Conservation (phyloP, 2,797 vertebrate genomes). For the Acipenser oxyrinchus region DNA sequence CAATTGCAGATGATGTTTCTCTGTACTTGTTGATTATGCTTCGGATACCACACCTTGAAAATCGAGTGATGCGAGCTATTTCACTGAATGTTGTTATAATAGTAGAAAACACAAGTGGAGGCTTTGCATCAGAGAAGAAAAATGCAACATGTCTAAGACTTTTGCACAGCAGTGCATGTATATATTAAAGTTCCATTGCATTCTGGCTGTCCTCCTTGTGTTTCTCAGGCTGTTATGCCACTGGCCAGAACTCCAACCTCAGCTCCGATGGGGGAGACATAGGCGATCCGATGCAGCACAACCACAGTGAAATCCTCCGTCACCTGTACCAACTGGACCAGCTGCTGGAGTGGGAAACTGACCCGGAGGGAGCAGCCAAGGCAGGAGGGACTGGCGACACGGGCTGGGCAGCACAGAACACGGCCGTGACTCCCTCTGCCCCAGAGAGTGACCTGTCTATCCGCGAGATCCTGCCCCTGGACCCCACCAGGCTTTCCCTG, state of each 20-base stretch:
- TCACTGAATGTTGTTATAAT: no score
- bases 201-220: background rate
- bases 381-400: background rate
- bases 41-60: no score
- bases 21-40: no score
- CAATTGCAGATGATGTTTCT: no score
- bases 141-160: no score
- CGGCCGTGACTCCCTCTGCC: background rate
- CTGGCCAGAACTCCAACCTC: no score
- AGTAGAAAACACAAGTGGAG: no score
- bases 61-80: no score
- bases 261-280: background rate
- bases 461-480: slow-evolving; percentile 10
- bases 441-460: slow-evolving; percentile 11
- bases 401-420: slow-evolving; percentile 1
- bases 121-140: no score
- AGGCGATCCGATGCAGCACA: background rate
- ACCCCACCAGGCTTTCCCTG: slow-evolving; percentile 13
- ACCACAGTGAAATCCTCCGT: slow-evolving; percentile 11
- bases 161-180: no score
- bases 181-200: no score
- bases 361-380: background rate
- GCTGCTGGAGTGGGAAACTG: slow-evolving; percentile 14
- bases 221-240: background rate
- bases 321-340: slow-evolving; percentile 18